Evolutionary conservation across 2,797 vertebrate genomes (phyloP).

Genomic region (Pterois miles): DNA sequence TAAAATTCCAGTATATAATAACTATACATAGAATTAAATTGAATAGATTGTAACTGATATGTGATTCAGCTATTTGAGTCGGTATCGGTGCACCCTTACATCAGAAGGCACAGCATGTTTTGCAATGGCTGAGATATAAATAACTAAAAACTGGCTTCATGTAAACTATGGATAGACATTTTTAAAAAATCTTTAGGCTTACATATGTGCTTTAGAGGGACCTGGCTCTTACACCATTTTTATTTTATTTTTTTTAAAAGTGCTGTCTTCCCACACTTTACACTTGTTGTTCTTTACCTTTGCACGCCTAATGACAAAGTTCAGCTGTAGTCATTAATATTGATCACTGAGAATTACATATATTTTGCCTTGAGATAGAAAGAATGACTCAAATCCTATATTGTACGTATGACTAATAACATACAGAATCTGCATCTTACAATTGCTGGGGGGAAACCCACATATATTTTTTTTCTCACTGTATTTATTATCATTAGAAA

Average conservation of each 20-base stretch:
- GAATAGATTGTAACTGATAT: no score
- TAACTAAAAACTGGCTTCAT: background rate
- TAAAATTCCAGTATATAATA: no score
- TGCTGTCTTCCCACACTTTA: background rate
- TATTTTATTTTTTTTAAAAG: background rate
- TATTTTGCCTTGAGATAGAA: background rate
- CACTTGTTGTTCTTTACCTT: background rate
- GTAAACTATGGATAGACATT: background rate
- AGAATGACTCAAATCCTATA: background rate
- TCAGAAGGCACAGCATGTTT: background rate
- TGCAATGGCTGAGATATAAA: background rate
- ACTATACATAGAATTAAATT: no score
- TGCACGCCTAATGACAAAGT: background rate
- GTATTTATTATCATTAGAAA: background rate
- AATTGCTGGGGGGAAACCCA: background rate
- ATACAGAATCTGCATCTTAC: background rate
- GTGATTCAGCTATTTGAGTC: no score
- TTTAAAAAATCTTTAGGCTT: background rate
- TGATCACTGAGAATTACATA: background rate
- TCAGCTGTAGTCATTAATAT: background rate
- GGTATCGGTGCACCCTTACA: no score
- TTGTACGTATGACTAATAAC: background rate
- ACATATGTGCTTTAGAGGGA: background rate
- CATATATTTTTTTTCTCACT: background rate
- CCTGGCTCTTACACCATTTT: background rate